These are phyloP conservation scores for Macrophya alboannulata DNA, from an alignment of 2,888 invertebrate species.

Conservation along the genomic window DNA sequence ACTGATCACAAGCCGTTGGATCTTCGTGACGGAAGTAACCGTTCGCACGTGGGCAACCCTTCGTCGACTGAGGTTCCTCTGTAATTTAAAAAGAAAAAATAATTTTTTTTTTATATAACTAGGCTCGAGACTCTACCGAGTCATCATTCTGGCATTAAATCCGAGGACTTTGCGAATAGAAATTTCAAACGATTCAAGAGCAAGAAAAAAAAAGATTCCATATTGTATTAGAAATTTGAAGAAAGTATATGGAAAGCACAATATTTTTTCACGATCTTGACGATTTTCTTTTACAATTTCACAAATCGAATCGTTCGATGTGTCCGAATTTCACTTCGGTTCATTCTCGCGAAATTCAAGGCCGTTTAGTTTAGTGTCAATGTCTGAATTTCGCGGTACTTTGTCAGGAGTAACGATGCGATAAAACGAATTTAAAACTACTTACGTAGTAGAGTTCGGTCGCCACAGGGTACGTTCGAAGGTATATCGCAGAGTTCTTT, in stretches of 20 bases:
- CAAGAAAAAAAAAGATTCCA: background rate
- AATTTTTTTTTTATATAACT: too few species aligned
- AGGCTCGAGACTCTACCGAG: too few species aligned
- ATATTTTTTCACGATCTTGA: background rate
- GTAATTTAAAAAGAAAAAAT: too few species aligned
- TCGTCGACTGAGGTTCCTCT: conserved; percentile 89
- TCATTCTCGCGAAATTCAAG: background rate
- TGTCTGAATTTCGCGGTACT: background rate
- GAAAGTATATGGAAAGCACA: background rate
- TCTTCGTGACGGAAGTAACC: conserved; percentile 90
- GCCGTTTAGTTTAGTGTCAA: background rate
- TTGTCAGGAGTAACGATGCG: background rate
- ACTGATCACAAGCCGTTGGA: conserved; percentile 88
- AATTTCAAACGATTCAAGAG: too few species aligned
- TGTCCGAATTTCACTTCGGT: background rate
- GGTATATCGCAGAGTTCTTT: conserved; percentile 90
- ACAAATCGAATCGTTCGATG: background rate
- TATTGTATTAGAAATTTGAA: background rate
- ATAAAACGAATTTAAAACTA: conserved; percentile 67
- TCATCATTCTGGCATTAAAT: too few species aligned
- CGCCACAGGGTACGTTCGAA: conserved; percentile 89
- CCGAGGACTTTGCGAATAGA: too few species aligned
- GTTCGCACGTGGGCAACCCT: conserved; percentile 89
- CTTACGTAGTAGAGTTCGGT: conserved; percentile 89
- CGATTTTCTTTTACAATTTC: background rate